These are phyloP conservation scores for Pogonocherus hispidulus DNA, from an alignment of 2,888 invertebrate species.

Conservation along the genomic window DNA sequence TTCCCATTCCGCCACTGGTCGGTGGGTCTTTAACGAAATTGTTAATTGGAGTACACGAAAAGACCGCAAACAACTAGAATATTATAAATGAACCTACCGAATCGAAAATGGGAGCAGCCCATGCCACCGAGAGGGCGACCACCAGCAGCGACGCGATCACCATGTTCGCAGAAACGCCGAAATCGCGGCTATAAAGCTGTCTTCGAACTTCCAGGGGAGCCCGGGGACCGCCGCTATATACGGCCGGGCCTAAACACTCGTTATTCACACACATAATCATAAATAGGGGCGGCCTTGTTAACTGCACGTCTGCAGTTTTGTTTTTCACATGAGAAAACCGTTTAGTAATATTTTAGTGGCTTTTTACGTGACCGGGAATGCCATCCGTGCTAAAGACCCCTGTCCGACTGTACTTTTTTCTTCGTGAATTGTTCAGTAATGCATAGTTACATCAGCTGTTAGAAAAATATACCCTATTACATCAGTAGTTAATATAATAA, in stretches of 20 bases:
- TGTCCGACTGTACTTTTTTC: background rate
- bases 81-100: conserved; percentile 41
- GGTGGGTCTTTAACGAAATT: background rate
- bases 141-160: conserved; percentile 55
- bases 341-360: conserved; percentile 22
- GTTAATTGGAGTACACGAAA: background rate
- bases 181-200: conserved; percentile 56
- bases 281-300: conserved; percentile 43
- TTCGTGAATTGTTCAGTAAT: background rate
- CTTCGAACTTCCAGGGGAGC: conserved; percentile 47
- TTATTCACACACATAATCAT: conserved; percentile 51
- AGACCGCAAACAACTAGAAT: conserved; percentile 19
- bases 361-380: conserved; percentile 27
- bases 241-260: conserved; percentile 35
- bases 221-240: conserved; percentile 42
- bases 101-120: conserved; percentile 43
- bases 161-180: conserved; percentile 50
- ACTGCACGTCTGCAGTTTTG: conserved; percentile 35
- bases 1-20: too few species aligned
- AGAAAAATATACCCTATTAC: background rate
- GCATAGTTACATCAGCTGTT: background rate
- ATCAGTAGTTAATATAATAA: background rate
- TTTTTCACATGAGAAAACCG: conserved; percentile 2
- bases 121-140: conserved; percentile 55
- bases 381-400: background rate